phyloP scores from a whole-genome alignment of 1,140 invertebrate species.

The Cotesia glomerata region DNA sequence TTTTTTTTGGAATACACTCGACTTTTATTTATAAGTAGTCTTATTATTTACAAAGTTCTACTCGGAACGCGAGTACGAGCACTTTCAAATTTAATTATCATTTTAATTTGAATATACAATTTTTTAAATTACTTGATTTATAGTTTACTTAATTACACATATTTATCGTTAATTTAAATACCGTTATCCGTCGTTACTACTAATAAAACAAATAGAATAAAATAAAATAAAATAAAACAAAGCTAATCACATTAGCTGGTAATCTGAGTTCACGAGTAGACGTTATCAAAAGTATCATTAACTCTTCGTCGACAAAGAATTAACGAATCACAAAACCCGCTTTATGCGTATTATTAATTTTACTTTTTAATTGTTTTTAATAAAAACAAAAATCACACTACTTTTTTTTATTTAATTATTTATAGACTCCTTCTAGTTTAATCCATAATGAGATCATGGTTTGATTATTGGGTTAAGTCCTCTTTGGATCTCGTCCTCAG shows the following conservation, averaged over 20 bases:
- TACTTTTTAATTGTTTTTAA: background rate
- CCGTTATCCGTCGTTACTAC: background rate
- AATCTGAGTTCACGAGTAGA: background rate
- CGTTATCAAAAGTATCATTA: background rate
- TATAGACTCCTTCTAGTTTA: slow-evolving; percentile 59
- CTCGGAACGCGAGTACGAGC: slow-evolving; percentile 2
- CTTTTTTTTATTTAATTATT: slow-evolving; percentile 37
- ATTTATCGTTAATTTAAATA: background rate
- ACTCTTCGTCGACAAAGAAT: slow-evolving; percentile 17
- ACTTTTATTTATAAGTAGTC: slow-evolving; percentile 26
- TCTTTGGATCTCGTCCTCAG: slow-evolving; percentile 63
- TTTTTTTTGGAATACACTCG: slow-evolving; percentile 45
- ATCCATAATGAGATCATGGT: slow-evolving; percentile 63
- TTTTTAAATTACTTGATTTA: background rate
- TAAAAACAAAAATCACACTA: slow-evolving; percentile 44
- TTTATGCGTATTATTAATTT: background rate
- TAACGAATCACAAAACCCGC: background rate
- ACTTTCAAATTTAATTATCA: too few relatives aligned
- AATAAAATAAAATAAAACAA: background rate
- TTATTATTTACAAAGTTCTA: slow-evolving; percentile 13
- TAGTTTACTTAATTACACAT: too few relatives aligned
- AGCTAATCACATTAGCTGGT: background rate
- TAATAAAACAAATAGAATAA: background rate
- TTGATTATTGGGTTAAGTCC: slow-evolving; percentile 64
- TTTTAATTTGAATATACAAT: background rate